Percentiles rank a stretch among this genome's conserved stretches.
Evolutionary conservation across 1,140 invertebrate species (phyloP).

Genomic region (Drosophila melanica): DNA sequence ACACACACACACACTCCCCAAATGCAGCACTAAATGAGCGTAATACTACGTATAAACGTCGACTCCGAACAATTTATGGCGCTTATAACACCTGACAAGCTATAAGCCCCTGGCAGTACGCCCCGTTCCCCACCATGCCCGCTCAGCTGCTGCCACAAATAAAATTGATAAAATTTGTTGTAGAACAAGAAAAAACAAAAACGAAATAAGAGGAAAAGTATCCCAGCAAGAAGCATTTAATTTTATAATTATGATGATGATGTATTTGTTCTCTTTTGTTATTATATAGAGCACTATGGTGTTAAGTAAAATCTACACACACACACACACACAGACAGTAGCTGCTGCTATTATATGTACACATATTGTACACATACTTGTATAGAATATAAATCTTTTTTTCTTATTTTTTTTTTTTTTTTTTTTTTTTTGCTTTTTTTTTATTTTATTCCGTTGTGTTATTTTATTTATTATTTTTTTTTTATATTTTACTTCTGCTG

Average conservation of each 20-base stretch:
- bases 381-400: slow-evolving; percentile 52
- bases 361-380: slow-evolving; percentile 17
- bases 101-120: neutral
- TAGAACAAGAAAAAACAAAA: neutral
- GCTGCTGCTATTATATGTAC: slow-evolving; percentile 59
- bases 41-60: slow-evolving; percentile 35
- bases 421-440: slow-evolving; percentile 59
- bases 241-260: slow-evolving; percentile 77
- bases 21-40: slow-evolving; percentile 23
- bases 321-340: slow-evolving; percentile 52
- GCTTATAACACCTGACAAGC: slow-evolving; percentile 72
- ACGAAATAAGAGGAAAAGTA: neutral
- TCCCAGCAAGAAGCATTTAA: slow-evolving; percentile 66
- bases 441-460: slow-evolving; percentile 76
- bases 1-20: slow-evolving; percentile 41
- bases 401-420: slow-evolving; percentile 34
- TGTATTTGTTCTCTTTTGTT: slow-evolving; percentile 69
- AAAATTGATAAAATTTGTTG: slow-evolving; percentile 73
- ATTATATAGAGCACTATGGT: slow-evolving; percentile 25
- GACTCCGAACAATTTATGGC: slow-evolving; percentile 52
- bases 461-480: slow-evolving; percentile 79
- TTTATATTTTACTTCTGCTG: slow-evolving; percentile 21
- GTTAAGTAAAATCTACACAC: slow-evolving; percentile 38
- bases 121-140: neutral
- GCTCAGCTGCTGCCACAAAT: slow-evolving; percentile 48